phyloP scores from a whole-genome alignment of 2,113 vertebrate species.

The Castor canadensis region DNA sequence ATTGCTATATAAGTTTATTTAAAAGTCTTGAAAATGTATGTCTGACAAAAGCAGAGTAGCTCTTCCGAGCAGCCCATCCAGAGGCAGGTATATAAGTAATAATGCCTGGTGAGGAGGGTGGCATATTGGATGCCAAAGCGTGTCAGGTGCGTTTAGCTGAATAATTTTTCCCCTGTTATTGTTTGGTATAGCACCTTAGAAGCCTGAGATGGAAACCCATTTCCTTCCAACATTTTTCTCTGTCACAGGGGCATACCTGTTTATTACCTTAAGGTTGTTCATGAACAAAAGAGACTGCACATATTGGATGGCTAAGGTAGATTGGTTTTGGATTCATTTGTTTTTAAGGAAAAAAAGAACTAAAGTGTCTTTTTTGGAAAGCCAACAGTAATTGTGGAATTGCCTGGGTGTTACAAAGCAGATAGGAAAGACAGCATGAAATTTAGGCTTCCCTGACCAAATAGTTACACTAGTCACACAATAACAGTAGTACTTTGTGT shows the following conservation, averaged over 20 bases:
- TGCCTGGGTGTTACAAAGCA: slow-evolving; percentile 19
- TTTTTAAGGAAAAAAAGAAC: slow-evolving; percentile 55
- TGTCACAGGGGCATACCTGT: not conserved
- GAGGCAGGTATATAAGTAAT: slow-evolving; percentile 71
- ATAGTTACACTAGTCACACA: not conserved
- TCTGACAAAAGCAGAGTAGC: slow-evolving; percentile 70
- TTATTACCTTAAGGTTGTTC: slow-evolving; percentile 53
- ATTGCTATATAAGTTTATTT: slow-evolving; percentile 77
- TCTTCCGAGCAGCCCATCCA: slow-evolving; percentile 41
- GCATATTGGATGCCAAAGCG: slow-evolving; percentile 60
- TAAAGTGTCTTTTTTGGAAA: slow-evolving; percentile 49
- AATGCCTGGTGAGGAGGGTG: slow-evolving; percentile 58
- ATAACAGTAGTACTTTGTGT: not conserved
- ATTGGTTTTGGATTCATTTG: slow-evolving; percentile 69
- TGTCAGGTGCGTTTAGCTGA: slow-evolving; percentile 58
- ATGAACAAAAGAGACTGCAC: slow-evolving; percentile 58
- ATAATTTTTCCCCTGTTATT: slow-evolving; percentile 72
- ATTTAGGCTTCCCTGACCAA: not conserved
- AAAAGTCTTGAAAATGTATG: slow-evolving; percentile 76
- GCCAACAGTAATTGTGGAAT: slow-evolving; percentile 3
- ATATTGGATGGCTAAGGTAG: slow-evolving; percentile 74
- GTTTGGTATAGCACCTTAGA: slow-evolving; percentile 64
- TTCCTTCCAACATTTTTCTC: slow-evolving; percentile 55
- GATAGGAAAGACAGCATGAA: not conserved
- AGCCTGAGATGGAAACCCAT: slow-evolving; percentile 48